Conservation (phyloP, 2,888 invertebrate genomes). For the Acanthosepion lycidas region DNA sequence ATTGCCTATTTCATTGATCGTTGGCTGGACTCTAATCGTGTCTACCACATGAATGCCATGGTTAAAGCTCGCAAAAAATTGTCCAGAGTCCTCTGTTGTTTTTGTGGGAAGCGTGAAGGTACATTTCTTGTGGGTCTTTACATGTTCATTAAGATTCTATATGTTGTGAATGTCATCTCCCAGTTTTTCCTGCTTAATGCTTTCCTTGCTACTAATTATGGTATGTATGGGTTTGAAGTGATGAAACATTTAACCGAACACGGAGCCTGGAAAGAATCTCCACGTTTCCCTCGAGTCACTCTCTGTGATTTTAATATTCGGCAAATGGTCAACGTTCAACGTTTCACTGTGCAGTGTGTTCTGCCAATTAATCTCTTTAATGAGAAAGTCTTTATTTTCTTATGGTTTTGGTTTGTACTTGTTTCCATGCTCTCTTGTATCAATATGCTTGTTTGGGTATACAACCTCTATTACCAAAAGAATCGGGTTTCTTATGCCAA, state of each 20-base stretch:
- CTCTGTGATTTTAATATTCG: constrained; percentile 69
- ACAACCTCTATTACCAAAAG: constrained; percentile 63
- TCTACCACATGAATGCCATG: constrained; percentile 64
- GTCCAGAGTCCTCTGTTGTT: constrained; percentile 62
- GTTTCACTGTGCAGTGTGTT: constrained; percentile 70
- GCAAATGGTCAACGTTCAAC: constrained; percentile 67
- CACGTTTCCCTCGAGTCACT: constrained; percentile 67
- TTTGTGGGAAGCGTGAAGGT: constrained; percentile 68
- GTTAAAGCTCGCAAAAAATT: constrained; percentile 62
- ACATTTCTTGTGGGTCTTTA: constrained; percentile 68
- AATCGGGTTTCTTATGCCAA: constrained; percentile 64
- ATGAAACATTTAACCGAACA: constrained; percentile 54
- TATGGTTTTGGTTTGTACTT: constrained; percentile 70
- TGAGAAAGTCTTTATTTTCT: constrained; percentile 70
- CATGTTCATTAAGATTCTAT: constrained; percentile 65
- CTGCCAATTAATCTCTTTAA: constrained; percentile 70
- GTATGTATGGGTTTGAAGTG: constrained; percentile 67
- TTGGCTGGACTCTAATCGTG: constrained; percentile 66
- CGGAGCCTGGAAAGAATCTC: constrained; percentile 62
- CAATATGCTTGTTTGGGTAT: constrained; percentile 61
- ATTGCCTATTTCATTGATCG: constrained; percentile 66
- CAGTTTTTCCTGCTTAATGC: constrained; percentile 70
- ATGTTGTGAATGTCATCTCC: constrained; percentile 64
- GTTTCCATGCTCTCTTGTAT: constrained; percentile 59
- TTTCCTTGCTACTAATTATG: constrained; percentile 69